Conservation (phyloP, 2,888 invertebrate genomes). For the Dyspetes luteomarginatus region DNA sequence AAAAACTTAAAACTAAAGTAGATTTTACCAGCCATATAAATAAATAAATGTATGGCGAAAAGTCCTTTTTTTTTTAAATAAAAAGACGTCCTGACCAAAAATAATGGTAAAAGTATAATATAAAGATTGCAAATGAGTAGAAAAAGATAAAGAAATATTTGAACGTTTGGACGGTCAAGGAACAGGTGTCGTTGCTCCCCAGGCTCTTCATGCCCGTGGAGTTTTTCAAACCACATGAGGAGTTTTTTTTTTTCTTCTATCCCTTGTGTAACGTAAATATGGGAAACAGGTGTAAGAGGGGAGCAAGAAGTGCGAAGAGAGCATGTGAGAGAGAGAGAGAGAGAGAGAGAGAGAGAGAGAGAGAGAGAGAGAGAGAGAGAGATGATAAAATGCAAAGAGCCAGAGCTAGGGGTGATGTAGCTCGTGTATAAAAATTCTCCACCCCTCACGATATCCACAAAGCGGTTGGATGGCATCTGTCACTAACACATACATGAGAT, state of each 20-base stretch:
- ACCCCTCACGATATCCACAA: conserved; percentile 58
- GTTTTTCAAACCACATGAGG: conserved; percentile 15
- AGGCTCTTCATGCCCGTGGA: conserved; percentile 18
- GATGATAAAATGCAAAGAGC: conserved; percentile 22
- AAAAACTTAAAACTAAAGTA: no score
- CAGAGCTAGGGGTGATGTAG: conserved; percentile 36
- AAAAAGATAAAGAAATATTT: no score
- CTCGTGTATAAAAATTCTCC: conserved; percentile 17
- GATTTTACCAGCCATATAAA: no score
- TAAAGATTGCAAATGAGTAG: no score
- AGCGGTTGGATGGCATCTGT: conserved; percentile 67
- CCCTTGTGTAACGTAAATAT: conserved; percentile 52
- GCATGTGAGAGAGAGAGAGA: no score
- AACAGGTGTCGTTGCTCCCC: conserved; percentile 61
- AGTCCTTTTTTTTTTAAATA: no score
- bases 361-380: no score
- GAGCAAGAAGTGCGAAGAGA: not conserved
- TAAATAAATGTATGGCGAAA: no score
- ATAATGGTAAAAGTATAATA: no score
- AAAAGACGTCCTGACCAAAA: no score
- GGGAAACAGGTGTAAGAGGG: conserved; percentile 69
- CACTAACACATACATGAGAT: conserved; percentile 54
- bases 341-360: not conserved
- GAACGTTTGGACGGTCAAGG: no score
- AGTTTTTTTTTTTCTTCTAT: conserved; percentile 51